Evolutionary conservation across 2,888 invertebrate genomes (phyloP), one percentile per base, ranked within the genome.

Genomic region (Spilosoma lubricipeda): DNA sequence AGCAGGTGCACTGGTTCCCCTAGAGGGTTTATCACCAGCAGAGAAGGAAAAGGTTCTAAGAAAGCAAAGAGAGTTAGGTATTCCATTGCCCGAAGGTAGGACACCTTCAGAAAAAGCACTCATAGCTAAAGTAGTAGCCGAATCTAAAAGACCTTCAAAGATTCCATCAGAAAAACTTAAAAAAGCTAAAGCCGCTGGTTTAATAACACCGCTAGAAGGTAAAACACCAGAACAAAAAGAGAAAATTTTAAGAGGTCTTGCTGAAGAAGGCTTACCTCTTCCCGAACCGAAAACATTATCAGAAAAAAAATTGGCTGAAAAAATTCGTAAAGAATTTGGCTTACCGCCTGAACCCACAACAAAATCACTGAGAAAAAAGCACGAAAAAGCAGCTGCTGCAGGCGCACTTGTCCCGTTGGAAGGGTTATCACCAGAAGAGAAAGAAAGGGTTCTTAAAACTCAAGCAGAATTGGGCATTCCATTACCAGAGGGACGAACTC

Each of bases 171-270:
- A 75, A 56, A 74, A 63, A 13, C 20, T 71, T 0, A 69, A 52
- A 1, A 71, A 82, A 80, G 87, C 85, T 1, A 77, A 80, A 81
- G 85, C 78, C 18, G 80, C 76, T 0, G 88, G 88, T 20, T 13
- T 42, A 13, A 42, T 42, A 42, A 42, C 42, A 13, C 42, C 42
- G 5, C 42, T 42, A 42, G 42, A 42, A 76, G 84, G 85, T 2
- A 84, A 84, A 74, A 63, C 80, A 7, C 59, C 69, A 0, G 79
- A 74, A 20, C 74, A 82, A 63, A 82, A 82, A 45, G 74, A 70
- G 33, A 70, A 67, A 33, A 70, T 74, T 8, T n/a, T 74, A 23
- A 70, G 70, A 67, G 67, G 70, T 18, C 64, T 70, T 30, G 75
- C 72, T 30, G 36, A 71, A n/a, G 59, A 70, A 27, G 77, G 74